Conservation (phyloP, 2,113 vertebrate genomes). For the Mobula birostris region DNA sequence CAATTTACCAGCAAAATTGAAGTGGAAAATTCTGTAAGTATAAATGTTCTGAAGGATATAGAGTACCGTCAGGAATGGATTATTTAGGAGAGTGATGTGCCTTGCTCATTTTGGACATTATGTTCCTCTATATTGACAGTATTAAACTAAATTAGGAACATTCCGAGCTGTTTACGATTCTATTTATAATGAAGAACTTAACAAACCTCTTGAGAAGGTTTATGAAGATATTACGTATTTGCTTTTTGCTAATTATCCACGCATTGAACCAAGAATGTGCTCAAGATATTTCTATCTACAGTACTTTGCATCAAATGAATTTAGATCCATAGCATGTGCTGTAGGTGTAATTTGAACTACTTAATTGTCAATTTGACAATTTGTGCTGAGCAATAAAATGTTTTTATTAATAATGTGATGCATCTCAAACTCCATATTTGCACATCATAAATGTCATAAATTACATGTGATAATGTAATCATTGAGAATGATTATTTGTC, state of each 20-base stretch:
- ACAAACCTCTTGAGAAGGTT: neutral
- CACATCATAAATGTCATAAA: constrained; percentile 3
- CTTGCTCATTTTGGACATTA: neutral
- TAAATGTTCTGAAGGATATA: neutral
- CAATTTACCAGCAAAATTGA: neutral
- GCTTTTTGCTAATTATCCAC: neutral
- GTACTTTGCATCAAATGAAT: neutral
- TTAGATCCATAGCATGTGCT: neutral
- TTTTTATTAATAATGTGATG: constrained; percentile 15
- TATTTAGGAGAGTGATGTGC: neutral
- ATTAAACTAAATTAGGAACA: neutral
- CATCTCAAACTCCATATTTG: constrained; percentile 13
- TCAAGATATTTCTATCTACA: neutral
- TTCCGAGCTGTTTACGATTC: neutral
- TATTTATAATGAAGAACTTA: neutral
- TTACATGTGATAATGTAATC: neutral
- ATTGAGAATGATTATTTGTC: neutral
- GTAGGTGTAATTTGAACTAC: neutral
- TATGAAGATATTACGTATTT: neutral
- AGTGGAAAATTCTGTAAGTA: neutral
- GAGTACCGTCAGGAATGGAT: neutral
- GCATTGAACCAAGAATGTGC: neutral
- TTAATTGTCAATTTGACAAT: constrained; percentile 21
- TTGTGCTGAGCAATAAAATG: neutral
- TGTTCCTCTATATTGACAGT: neutral